Percentiles rank a stretch among this genome's conserved stretches.
Evolutionary conservation across 2,888 invertebrate species (phyloP).

Genomic region (Luffia ferchaultella): DNA sequence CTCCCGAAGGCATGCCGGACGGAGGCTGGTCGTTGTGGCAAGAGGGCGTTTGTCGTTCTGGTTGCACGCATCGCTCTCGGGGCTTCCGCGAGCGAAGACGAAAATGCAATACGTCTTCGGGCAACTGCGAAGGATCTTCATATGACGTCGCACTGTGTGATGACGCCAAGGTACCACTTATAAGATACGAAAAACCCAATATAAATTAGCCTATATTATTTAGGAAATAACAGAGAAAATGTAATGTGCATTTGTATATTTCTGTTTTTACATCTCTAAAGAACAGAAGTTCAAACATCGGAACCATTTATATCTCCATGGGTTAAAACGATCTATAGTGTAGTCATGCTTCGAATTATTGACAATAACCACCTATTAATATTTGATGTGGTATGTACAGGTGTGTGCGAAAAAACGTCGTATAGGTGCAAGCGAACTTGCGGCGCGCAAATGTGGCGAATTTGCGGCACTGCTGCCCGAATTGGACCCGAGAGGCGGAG

Average conservation of each 20-base stretch:
- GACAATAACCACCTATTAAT: too few relatives aligned
- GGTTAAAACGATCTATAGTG: too few relatives aligned
- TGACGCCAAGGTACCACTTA: slow-evolving; percentile 63
- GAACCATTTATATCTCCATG: too few relatives aligned
- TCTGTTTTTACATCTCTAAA: too few relatives aligned
- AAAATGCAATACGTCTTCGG: slow-evolving; percentile 57
- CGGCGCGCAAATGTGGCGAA: slow-evolving; percentile 69
- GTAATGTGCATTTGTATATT: too few relatives aligned
- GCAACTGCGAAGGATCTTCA: slow-evolving; percentile 68
- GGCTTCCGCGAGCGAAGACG: slow-evolving; percentile 69
- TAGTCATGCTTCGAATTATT: too few relatives aligned
- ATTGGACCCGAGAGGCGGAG: slow-evolving; percentile 72
- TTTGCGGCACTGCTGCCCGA: slow-evolving; percentile 68
- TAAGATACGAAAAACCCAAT: too few relatives aligned
- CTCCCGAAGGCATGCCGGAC: slow-evolving; percentile 19
- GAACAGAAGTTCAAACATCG: too few relatives aligned
- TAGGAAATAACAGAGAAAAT: too few relatives aligned
- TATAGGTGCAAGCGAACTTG: slow-evolving; percentile 60
- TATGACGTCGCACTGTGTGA: slow-evolving; percentile 73
- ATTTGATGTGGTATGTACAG: too few relatives aligned
- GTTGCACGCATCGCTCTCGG: slow-evolving; percentile 70
- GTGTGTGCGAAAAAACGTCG: slow-evolving; percentile 62
- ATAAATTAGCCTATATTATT: too few relatives aligned
- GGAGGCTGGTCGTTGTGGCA: slow-evolving; percentile 75
- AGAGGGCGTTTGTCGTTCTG: slow-evolving; percentile 68